Percentiles rank a stretch among this genome's conserved stretches.
These are phyloP conservation scores for Phalacrocorax pelagicus DNA, from an alignment of 2,113 vertebrate genomes.

Conservation along the genomic window DNA sequence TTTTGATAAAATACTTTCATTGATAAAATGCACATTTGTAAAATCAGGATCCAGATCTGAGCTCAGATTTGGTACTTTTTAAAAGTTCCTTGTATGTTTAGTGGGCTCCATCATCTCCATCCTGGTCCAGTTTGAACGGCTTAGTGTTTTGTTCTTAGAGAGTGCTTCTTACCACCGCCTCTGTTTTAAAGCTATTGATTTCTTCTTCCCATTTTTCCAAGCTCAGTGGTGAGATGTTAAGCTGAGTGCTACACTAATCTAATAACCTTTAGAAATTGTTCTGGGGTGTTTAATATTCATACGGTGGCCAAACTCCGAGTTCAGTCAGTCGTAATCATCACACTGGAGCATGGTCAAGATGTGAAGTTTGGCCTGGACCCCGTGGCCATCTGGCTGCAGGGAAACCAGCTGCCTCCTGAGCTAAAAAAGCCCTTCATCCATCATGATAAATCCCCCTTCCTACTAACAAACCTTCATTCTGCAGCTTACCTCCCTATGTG, in stretches of 20 bases:
- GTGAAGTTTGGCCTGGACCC: conserved; percentile 50
- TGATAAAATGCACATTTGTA: not conserved
- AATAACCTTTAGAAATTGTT: not conserved
- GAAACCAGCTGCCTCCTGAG: conserved; percentile 61
- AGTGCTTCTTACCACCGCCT: fast-evolving
- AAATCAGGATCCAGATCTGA: not conserved
- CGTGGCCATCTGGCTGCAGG: conserved; percentile 52
- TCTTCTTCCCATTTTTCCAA: not conserved
- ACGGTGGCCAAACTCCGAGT: not conserved
- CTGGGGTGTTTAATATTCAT: not conserved
- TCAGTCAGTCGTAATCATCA: conserved; percentile 33
- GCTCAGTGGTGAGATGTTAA: not conserved
- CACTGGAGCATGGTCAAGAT: conserved; percentile 45
- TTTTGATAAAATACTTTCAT: not conserved
- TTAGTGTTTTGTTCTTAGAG: not conserved
- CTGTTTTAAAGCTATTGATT: not conserved
- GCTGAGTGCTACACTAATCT: not conserved
- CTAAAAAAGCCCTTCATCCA: conserved; percentile 50
- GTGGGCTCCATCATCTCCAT: not conserved
- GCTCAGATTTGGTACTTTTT: not conserved
- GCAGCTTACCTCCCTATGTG: not conserved
- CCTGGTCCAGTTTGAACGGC: not conserved
- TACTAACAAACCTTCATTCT: conserved; percentile 17
- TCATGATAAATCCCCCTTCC: conserved; percentile 40
- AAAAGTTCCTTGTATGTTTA: not conserved